phyloP scores from a whole-genome alignment of 92 coral and sea anemone genomes.

The Umimayanthus chanpuru region DNA sequence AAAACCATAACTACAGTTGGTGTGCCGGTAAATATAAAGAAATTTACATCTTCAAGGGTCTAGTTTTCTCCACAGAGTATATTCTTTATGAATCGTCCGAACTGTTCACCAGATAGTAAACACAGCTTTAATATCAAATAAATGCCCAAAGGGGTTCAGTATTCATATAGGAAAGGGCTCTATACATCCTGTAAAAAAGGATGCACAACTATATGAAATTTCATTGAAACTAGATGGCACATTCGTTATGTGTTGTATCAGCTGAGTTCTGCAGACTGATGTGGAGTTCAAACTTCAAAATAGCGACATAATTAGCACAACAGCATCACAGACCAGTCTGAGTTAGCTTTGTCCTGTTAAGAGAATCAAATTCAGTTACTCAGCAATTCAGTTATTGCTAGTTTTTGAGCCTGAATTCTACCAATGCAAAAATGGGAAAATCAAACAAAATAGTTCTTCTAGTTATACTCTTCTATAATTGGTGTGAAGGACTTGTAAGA shows the following conservation, averaged over 20 bases:
- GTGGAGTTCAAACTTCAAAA: slow-evolving; percentile 2
- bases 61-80: background rate
- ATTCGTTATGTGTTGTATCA: slow-evolving; percentile 24
- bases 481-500: too few species aligned
- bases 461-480: too few species aligned
- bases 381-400: background rate
- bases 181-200: background rate
- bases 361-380: background rate
- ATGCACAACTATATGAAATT: background rate
- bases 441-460: too few species aligned
- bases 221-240: background rate
- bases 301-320: background rate
- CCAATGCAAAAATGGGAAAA: background rate
- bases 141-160: background rate
- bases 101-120: background rate
- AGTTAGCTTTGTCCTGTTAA: background rate
- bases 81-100: background rate
- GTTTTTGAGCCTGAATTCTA: background rate
- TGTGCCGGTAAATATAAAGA: background rate
- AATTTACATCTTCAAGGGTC: background rate
- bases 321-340: background rate
- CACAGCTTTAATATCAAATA: background rate
- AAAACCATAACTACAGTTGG: too few species aligned
- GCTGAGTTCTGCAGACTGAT: slow-evolving; percentile 13
- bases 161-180: background rate